A percentile compares a stretch with the other conserved stretches of the same genome.
phyloP scores from a whole-genome alignment of 2,797 vertebrate species.

The Macropus fuliginosus region DNA sequence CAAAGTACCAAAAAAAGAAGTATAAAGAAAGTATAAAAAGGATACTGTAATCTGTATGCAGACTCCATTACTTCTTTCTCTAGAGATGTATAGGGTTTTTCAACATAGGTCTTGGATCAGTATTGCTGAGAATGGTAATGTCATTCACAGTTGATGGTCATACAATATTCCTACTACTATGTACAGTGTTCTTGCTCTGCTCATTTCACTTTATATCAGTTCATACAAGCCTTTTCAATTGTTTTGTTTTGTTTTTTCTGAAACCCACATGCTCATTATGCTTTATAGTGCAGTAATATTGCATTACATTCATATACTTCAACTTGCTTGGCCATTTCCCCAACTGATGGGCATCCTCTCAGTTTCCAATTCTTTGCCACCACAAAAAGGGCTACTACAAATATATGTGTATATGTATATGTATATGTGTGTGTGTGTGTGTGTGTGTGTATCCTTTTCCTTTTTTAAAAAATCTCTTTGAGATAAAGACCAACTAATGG shows the following conservation, averaged over 20 bases:
- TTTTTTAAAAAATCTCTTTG: no score
- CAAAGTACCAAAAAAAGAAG: no score
- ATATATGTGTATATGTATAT: no score
- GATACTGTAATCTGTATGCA: no score
- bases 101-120: not conserved
- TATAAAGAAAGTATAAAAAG: no score
- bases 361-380: not conserved
- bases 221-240: not conserved
- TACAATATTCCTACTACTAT: not conserved
- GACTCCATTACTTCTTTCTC: not conserved
- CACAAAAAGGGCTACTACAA: not conserved
- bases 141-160: not conserved
- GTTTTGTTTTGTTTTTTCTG: not conserved
- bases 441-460: no score
- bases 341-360: not conserved
- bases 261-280: not conserved
- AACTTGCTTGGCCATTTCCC: not conserved
- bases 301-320: not conserved
- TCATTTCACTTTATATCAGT: not conserved
- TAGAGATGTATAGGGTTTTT: not conserved
- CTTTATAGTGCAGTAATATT: not conserved
- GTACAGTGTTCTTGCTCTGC: not conserved
- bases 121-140: not conserved
- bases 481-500: no score
- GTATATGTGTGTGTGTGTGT: no score